A percentile compares a stretch with the other conserved stretches of the same genome.
phyloP scores from a whole-genome alignment of 2,797 vertebrate genomes.

The Ceyx erithaca region DNA sequence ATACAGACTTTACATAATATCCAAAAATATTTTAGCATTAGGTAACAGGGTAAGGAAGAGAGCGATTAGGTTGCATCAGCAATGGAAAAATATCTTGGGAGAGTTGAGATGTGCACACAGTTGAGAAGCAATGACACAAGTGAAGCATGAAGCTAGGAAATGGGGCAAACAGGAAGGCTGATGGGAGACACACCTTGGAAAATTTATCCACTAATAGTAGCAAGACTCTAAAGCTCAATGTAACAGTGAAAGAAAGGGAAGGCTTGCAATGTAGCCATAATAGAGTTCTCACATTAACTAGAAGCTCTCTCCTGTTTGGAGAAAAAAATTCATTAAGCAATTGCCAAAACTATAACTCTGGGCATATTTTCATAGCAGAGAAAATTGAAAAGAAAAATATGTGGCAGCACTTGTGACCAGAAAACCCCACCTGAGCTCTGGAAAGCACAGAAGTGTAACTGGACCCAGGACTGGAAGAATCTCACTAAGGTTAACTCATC shows the following conservation, averaged over 20 bases:
- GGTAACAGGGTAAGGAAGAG: background rate
- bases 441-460: background rate
- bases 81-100: slow-evolving; percentile 1
- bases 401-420: background rate
- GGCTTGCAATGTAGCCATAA: background rate
- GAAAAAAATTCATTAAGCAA: background rate
- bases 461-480: background rate
- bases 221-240: background rate
- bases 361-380: background rate
- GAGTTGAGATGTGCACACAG: background rate
- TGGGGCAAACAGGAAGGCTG: background rate
- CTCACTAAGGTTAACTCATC: background rate
- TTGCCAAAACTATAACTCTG: background rate
- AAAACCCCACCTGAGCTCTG: background rate
- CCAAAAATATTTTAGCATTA: slow-evolving; percentile 22
- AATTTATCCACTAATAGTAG: background rate
- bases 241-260: background rate
- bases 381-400: background rate
- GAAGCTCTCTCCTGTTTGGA: background rate
- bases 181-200: background rate
- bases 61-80: slow-evolving; percentile 18
- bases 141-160: background rate
- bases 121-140: background rate
- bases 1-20: slow-evolving; percentile 21
- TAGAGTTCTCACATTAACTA: background rate